Base-by-base conservation (phyloP, 2,888 invertebrate genomes). In the Chymomyza amoena region DNA sequence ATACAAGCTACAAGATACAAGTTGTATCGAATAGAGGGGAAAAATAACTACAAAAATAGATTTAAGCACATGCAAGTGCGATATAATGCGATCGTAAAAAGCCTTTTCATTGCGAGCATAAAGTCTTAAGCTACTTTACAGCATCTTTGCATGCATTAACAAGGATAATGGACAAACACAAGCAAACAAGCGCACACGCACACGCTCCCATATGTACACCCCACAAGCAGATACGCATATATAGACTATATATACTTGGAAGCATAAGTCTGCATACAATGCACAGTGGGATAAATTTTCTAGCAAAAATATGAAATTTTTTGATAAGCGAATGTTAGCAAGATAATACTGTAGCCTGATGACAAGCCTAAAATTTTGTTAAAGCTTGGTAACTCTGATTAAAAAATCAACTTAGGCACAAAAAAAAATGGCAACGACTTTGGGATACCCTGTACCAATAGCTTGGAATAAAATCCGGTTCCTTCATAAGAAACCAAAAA, bases 81-180 rank as follows among this genome's bases (percentile, higher is more conserved):
- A 45, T 45, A 88, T 88, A 89, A 89, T 89, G 86, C 84, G 86
- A 89, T 88, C 89, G 83, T 88, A 88, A 88, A 88, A 88, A 89
- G 89, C 80, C 88, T 86, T 85, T 88, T 89, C 89, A 89, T 82
- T 84, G 88, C 89, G 73, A 80, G 77, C 89, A 87, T 88, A 88
- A 88, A 89, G 89, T 88, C 87, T 88, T 88, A 88, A 88, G 88
- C 88, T 89, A 89, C 88, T 88, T 89, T 88, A 87, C 88, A 88
- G 84, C 85, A 81, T 86, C 85, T 87, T 86, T 87, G 87, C 88
- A 83, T 88, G 88, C 81, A 82, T 87, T 82, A 85, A 81, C 75
- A 75, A 74, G 83, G 80, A 84, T 87, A 84, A 84, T 80, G 82
- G 77, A 81, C 84, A 87, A 80, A 83, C 72, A 83, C 73, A 76